phyloP scores from a whole-genome alignment of 2,797 vertebrate species.

The Karalla daura region DNA sequence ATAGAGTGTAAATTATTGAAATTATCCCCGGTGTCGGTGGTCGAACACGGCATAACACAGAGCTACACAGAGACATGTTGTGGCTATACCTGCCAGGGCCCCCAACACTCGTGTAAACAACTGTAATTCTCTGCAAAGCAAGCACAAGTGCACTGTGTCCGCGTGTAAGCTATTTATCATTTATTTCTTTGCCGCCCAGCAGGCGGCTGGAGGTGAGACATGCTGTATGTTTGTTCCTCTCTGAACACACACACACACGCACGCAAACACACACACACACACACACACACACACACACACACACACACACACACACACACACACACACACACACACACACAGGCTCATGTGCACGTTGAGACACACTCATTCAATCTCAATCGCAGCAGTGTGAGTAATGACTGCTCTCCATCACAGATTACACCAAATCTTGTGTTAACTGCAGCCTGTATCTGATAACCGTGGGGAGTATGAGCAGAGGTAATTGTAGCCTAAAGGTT shows the following conservation, averaged over 20 bases:
- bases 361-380: too few species aligned
- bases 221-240: slow-evolving; percentile 46
- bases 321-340: slow-evolving; percentile 6
- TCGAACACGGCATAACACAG: slow-evolving; percentile 64
- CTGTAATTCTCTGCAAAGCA: slow-evolving; percentile 68
- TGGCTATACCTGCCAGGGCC: slow-evolving; percentile 49
- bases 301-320: slow-evolving; percentile 18
- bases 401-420: background rate
- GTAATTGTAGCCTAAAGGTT: background rate
- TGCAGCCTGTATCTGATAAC: background rate
- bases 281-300: slow-evolving; percentile 13
- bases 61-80: slow-evolving; percentile 44
- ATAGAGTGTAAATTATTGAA: slow-evolving; percentile 78
- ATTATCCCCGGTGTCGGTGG: slow-evolving; percentile 62
- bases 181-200: slow-evolving; percentile 69
- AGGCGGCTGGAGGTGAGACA: slow-evolving; percentile 61
- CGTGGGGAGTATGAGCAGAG: background rate
- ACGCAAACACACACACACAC: slow-evolving; percentile 4
- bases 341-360: too few species aligned
- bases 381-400: slow-evolving; percentile 1
- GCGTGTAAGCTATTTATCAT: slow-evolving; percentile 74
- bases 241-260: slow-evolving; percentile 29
- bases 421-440: background rate
- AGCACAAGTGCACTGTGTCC: slow-evolving; percentile 52
- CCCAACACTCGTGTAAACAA: slow-evolving; percentile 71